Base-by-base conservation (phyloP, 2,113 vertebrate species). In the Sorex araneus region DNA sequence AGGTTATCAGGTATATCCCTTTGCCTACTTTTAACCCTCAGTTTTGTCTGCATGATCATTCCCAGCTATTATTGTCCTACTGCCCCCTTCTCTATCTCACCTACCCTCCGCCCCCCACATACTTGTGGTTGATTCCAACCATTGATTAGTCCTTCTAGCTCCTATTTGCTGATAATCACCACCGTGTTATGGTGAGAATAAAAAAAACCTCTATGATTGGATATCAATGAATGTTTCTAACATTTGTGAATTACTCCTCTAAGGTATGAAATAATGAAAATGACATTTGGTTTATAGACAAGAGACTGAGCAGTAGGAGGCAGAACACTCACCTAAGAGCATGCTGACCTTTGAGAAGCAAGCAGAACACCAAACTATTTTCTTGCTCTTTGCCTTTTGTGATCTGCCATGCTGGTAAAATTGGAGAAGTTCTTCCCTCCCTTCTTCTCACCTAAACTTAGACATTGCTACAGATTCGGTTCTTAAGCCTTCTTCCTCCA, bases 131-230 rank as follows among this genome's bases (percentile, higher is more conserved):
- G 40, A 40, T 40, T 40, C 40, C 40, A 40, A 40, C 40, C 40
- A 40, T 7, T 40, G 40, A 40, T 40, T 7, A 40, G 40, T 40
- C 40, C 40, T 40, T 7, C 40, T 40, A 40, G 40, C 40, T 7
- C 40, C 40, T 40, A 7, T 40, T 40, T 40, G 40, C 40, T 40
- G 19, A 34, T 77, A 75, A 25, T 93, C 13, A 85, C 34, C 25
- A 27, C 64, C 23, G 81, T 77, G 32, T 92, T 82, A 23, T 43
- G 32, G 16, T 40, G 28, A 91, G 57, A 84, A 94, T 70, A 34
- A 12, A 28, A 11, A 36, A 45, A 60, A 70, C 19, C 16, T 67
- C 76, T 67, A 9, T 40, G 36, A 34, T 45, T 63, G 50, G 15
- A 32, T 79, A 32, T 84, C 43, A 8, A 67, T 34, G 54, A 73